Evolutionary conservation across 2,797 vertebrate genomes (phyloP), one percentile per base, ranked within the genome.

Genomic region (Perodicticus potto): DNA sequence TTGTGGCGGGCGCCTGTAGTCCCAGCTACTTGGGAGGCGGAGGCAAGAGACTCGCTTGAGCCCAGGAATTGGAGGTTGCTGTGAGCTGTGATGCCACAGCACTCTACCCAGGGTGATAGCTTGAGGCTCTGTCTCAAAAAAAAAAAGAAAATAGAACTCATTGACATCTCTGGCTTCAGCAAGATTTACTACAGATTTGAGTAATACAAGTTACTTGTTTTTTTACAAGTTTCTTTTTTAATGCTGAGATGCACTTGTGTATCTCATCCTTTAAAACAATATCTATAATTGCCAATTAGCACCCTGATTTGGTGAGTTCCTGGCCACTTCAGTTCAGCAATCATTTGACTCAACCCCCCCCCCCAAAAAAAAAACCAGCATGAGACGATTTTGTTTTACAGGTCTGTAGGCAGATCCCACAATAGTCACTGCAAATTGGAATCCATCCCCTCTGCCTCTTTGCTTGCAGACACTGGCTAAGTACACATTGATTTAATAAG

Each of bases 201-300:
- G 65, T 91, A 84, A 84, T 59, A 49, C 59, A 93, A 95, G 85
- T 53, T 94, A 95, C 45, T 88, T 74, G 55, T 89, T 40, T 40
- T 32, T 22, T 12, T 43, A 14, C 73, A 20, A 29, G 40, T 53
- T 86, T 88, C 70, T 77, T 78, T 74, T 94, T 94, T 86, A 88
- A 27, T 80, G 55, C 83, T 59, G 45, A 89, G 53, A 22, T 67
- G 32, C 37, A 92, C 72, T 85, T 87, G 55, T 12, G 0, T 29
- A 81, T 85, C 63, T 89, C 72, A 83, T 91, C 88, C 85, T 97
- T 89, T 29, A 67, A 96, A 97, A 74, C 45, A 80, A 43, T 86
- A 93, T 96, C 86, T 57, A 65, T 97, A 96, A 97, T 93, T 98
- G 92, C 85, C 86, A 77, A 89, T 97, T 97, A 94, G 83, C 96